Percentiles rank a stretch among this genome's conserved stretches.
Conservation (phyloP, 1,140 invertebrate species). For the Conus betulinus region DNA sequence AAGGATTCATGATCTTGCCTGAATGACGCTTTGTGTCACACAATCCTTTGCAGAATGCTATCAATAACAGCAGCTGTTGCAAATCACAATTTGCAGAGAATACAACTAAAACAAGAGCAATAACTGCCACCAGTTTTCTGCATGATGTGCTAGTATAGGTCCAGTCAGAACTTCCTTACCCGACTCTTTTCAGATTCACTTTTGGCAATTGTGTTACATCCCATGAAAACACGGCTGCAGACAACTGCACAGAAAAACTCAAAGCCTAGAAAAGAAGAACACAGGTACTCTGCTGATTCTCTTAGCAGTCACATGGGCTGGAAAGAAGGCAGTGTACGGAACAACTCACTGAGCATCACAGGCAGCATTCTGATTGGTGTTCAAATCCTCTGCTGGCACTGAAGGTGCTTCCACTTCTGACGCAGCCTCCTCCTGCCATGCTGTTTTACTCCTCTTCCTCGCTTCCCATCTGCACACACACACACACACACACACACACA, state of each 20-base stretch:
- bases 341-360: constrained; percentile 5
- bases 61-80: no score
- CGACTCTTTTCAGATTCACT: constrained; percentile 21
- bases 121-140: no score
- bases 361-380: constrained; percentile 18
- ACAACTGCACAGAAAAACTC: neutral
- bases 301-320: neutral
- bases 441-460: neutral
- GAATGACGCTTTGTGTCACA: no score
- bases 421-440: neutral
- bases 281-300: no score
- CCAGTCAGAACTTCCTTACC: neutral
- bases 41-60: no score
- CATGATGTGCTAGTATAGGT: no score
- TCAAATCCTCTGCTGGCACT: neutral
- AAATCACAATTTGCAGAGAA: no score
- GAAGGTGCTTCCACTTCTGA: neutral
- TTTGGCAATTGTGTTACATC: neutral
- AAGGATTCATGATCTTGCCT: no score
- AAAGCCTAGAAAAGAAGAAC: no score
- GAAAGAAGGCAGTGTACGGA: neutral
- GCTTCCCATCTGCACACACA: neutral
- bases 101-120: no score
- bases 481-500: no score
- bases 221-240: neutral